Conservation (phyloP, 2,113 vertebrate species). For the Fregata magnificens region DNA sequence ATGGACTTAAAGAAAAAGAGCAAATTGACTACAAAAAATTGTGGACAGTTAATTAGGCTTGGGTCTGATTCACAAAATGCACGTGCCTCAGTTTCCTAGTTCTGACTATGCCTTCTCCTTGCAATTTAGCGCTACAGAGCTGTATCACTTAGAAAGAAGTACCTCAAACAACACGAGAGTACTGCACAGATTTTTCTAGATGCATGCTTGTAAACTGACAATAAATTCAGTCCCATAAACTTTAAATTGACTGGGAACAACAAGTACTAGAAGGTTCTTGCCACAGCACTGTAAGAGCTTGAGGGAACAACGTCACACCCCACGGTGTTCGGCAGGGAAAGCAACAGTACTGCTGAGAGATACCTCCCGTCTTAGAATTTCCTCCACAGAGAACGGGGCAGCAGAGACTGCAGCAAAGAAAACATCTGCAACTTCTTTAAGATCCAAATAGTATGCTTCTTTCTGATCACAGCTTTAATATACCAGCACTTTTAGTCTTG, state of each 20-base stretch:
- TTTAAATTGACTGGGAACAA: background rate
- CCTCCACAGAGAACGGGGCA: background rate
- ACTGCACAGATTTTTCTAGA: background rate
- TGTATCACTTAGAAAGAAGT: background rate
- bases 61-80: background rate
- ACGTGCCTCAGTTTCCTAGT: background rate
- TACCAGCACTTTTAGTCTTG: background rate
- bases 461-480: background rate
- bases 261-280: background rate
- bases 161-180: accelerated
- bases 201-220: background rate
- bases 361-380: background rate
- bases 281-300: background rate
- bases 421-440: background rate
- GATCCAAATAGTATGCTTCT: background rate
- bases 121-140: background rate
- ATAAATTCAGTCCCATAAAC: background rate
- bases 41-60: background rate
- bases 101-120: background rate
- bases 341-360: background rate
- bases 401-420: background rate
- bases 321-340: accelerated
- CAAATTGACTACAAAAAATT: background rate
- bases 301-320: background rate
- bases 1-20: background rate